Conservation (phyloP, 2,888 invertebrate genomes). For the Luffia ferchaultella region DNA sequence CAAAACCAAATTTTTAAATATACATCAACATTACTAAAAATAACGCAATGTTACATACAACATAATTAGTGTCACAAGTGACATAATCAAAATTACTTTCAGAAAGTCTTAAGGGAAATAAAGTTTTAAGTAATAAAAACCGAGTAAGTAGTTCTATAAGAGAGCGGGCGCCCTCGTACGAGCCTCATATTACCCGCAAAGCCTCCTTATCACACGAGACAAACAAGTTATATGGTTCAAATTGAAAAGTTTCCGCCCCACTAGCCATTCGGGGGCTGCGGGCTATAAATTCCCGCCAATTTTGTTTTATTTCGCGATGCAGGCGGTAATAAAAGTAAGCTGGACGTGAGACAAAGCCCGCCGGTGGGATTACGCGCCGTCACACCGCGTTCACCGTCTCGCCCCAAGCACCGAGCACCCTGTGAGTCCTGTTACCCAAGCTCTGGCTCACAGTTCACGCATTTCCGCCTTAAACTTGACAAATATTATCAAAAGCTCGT, state of each 20-base stretch:
- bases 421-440: too few relatives aligned
- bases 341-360: slow-evolving; percentile 64
- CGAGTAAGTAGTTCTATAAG: slow-evolving; percentile 55
- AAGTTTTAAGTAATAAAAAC: slow-evolving; percentile 39
- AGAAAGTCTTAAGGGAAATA: too few relatives aligned
- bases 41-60: too few relatives aligned
- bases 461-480: too few relatives aligned
- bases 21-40: too few relatives aligned
- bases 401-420: not conserved
- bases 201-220: slow-evolving; percentile 59
- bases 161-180: slow-evolving; percentile 55
- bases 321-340: slow-evolving; percentile 66
- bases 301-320: slow-evolving; percentile 64
- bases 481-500: too few relatives aligned
- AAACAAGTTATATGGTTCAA: slow-evolving; percentile 66
- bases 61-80: too few relatives aligned
- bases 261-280: slow-evolving; percentile 53
- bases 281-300: slow-evolving; percentile 64
- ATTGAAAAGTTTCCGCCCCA: slow-evolving; percentile 66
- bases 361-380: slow-evolving; percentile 56
- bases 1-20: too few relatives aligned
- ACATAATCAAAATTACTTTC: too few relatives aligned
- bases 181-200: slow-evolving; percentile 55
- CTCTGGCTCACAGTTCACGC: too few relatives aligned
- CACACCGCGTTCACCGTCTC: slow-evolving; percentile 19